Evolutionary conservation across 2,113 vertebrate species (phyloP).

Genomic region (Tyto alba): DNA sequence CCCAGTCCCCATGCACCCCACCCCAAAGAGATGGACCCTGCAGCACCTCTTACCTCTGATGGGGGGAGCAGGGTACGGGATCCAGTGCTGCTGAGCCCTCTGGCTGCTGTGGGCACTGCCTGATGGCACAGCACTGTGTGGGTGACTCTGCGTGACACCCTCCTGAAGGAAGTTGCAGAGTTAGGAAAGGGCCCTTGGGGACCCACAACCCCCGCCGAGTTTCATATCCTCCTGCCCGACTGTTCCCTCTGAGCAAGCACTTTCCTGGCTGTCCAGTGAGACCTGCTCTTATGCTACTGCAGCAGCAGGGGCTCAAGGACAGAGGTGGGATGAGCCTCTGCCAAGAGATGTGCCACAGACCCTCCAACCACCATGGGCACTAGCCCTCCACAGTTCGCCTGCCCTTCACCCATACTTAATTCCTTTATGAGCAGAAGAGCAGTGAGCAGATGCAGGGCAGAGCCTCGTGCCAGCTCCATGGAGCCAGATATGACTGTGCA

Average conservation of each 20-base stretch:
- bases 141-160: background rate
- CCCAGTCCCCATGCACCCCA: background rate
- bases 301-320: background rate
- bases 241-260: background rate
- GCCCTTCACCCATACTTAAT: background rate
- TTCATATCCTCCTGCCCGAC: slow-evolving; percentile 58
- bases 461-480: background rate
- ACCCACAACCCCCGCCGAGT: background rate
- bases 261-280: background rate
- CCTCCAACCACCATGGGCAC: rapidly evolving
- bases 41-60: slow-evolving; percentile 6
- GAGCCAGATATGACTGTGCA: background rate
- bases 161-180: background rate
- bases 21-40: background rate
- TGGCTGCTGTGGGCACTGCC: background rate
- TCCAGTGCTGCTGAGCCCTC: background rate
- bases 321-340: background rate
- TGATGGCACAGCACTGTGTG: rapidly evolving
- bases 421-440: background rate
- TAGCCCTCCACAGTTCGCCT: rapidly evolving
- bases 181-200: background rate
- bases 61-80: background rate
- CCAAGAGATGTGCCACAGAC: background rate
- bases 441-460: background rate
- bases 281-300: background rate